Evolutionary conservation across 2,113 vertebrate genomes (phyloP).

Genomic region (Chascanopsetta lugubris): DNA sequence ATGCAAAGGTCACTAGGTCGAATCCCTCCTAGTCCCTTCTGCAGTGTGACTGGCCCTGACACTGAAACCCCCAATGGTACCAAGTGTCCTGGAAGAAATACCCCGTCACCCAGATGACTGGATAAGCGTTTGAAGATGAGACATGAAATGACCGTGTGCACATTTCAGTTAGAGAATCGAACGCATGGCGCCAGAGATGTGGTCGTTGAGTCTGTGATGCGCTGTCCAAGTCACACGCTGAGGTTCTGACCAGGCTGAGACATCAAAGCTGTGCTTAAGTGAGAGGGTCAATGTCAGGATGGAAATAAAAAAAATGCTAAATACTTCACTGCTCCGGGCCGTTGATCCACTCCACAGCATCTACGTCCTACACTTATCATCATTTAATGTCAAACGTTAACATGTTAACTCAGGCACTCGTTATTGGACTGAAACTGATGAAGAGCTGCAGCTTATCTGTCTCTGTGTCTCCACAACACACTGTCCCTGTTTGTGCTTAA

Average conservation of each 20-base stretch:
- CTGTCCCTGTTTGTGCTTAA: slow-evolving; percentile 21
- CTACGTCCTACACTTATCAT: slow-evolving; percentile 24
- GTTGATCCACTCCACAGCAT: slow-evolving; percentile 5
- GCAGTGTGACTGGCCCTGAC: too few relatives aligned
- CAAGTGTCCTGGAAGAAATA: too few relatives aligned
- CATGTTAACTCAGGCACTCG: slow-evolving; percentile 9
- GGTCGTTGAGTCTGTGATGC: not conserved
- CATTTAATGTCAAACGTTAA: slow-evolving; percentile 38
- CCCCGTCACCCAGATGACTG: too few relatives aligned
- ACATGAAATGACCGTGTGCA: too few relatives aligned
- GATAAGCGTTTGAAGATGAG: too few relatives aligned
- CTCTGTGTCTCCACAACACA: slow-evolving; percentile 6
- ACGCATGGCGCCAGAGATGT: not conserved
- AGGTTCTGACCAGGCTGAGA: not conserved
- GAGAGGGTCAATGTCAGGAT: slow-evolving; percentile 29
- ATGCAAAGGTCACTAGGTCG: too few relatives aligned
- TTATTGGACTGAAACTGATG: slow-evolving; percentile 34
- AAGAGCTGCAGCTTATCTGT: slow-evolving; percentile 33
- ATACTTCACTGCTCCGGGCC: slow-evolving; percentile 4
- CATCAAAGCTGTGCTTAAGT: not conserved
- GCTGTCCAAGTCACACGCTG: not conserved
- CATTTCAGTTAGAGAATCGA: not conserved
- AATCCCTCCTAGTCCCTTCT: too few relatives aligned
- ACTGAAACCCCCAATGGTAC: too few relatives aligned
- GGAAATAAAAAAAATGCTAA: slow-evolving; percentile 31